A percentile compares a stretch with the other conserved stretches of the same genome.
Conservation (phyloP, 2,888 invertebrate genomes). For the Pyrrhosoma nymphula region DNA sequence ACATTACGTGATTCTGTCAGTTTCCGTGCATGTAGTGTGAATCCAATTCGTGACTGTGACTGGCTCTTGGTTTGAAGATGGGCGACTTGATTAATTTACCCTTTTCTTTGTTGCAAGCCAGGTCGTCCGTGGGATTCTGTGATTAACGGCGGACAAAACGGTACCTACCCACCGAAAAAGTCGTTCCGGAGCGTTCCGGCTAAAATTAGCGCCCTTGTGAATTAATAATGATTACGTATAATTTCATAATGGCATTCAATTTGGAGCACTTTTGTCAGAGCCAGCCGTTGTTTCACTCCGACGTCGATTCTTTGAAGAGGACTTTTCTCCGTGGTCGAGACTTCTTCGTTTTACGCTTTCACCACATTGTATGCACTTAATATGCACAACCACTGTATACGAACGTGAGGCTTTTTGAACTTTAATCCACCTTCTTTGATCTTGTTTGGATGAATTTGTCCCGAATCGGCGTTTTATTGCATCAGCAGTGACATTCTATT, state of each 20-base stretch:
- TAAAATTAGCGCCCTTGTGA: neutral
- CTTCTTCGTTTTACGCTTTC: too few species aligned
- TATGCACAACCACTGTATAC: too few species aligned
- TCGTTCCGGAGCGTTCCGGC: neutral
- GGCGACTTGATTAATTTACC: neutral
- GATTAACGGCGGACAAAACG: neutral
- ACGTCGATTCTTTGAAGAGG: neutral
- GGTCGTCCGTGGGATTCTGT: neutral
- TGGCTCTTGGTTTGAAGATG: neutral
- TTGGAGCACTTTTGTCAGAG: neutral
- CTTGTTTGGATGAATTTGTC: too few species aligned
- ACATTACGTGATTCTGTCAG: too few species aligned
- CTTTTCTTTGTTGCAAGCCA: neutral
- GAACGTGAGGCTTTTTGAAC: too few species aligned
- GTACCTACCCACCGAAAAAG: neutral
- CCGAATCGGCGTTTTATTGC: too few species aligned
- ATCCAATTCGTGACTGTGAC: neutral
- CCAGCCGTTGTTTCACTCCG: neutral
- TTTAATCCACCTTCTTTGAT: too few species aligned
- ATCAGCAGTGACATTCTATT: too few species aligned
- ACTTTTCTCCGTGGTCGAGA: neutral
- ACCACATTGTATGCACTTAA: too few species aligned
- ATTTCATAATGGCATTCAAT: neutral
- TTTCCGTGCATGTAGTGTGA: neutral
- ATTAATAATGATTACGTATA: neutral